These are phyloP conservation scores for Ceyx margarethae DNA, from an alignment of 2,113 vertebrate species.

Conservation along the genomic window DNA sequence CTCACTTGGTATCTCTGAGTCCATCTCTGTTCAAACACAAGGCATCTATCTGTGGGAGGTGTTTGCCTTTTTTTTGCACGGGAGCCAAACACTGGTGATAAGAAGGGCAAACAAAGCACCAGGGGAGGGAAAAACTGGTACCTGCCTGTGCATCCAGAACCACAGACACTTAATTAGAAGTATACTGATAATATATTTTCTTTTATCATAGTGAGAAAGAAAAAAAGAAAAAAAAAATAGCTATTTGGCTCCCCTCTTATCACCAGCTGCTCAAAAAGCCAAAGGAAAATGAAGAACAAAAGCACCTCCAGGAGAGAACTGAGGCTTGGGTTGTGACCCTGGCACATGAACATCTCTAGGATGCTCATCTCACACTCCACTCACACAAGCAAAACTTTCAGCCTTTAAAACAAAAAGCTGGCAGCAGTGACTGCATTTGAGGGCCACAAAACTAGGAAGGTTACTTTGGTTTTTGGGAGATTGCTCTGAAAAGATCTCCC, in stretches of 20 bases:
- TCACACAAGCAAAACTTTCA: not conserved
- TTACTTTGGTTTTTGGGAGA: not conserved
- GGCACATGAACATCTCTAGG: not conserved
- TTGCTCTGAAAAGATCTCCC: not conserved
- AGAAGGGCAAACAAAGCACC: conserved; percentile 26
- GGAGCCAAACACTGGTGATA: conserved; percentile 33
- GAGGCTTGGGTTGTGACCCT: not conserved
- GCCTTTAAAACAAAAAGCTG: not conserved
- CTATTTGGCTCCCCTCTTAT: not conserved
- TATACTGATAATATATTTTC: not conserved
- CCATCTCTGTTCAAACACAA: conserved; percentile 56
- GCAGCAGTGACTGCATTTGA: not conserved
- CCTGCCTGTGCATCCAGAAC: not conserved
- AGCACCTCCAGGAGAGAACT: not conserved
- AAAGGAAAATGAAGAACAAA: not conserved
- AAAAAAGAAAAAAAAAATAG: not conserved
- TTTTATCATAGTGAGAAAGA: not conserved
- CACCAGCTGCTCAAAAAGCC: not conserved
- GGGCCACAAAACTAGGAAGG: not conserved
- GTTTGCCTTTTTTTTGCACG: not conserved
- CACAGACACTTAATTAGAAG: not conserved
- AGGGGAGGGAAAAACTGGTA: not conserved
- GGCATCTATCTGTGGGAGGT: not conserved
- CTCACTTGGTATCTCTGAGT: not conserved
- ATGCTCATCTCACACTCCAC: not conserved